phyloP scores from a whole-genome alignment of 2,888 invertebrate species.

The Drosophila picticornis region DNA sequence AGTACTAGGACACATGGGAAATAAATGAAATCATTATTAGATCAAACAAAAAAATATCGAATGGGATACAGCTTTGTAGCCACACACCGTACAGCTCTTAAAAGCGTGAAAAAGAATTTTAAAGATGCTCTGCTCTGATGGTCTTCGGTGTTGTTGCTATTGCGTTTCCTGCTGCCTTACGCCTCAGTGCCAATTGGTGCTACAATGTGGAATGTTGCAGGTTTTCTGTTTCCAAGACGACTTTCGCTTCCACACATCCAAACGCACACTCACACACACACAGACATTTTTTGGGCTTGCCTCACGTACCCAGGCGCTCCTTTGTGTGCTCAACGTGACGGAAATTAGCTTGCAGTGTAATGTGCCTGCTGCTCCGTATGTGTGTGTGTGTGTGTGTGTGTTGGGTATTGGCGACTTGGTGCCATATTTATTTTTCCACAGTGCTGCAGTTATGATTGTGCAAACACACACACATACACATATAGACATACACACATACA shows the following conservation, averaged over 20 bases:
- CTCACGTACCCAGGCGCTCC: slow-evolving; percentile 70
- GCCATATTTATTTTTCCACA: slow-evolving; percentile 77
- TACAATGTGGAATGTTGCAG: slow-evolving; percentile 46
- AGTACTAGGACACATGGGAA: background rate
- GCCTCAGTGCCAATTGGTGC: slow-evolving; percentile 51
- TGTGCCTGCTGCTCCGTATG: slow-evolving; percentile 25
- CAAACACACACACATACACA: slow-evolving; percentile 44
- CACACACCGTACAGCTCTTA: background rate
- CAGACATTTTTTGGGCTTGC: slow-evolving; percentile 37
- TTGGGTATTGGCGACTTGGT: slow-evolving; percentile 48
- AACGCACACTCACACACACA: slow-evolving; percentile 8
- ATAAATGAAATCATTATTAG: slow-evolving; percentile 10
- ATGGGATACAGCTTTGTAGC: background rate
- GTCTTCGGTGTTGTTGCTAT: slow-evolving; percentile 4
- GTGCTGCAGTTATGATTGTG: slow-evolving; percentile 76
- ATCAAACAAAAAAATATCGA: slow-evolving; percentile 14
- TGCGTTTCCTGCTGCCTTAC: slow-evolving; percentile 34
- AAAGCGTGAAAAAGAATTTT: slow-evolving; percentile 36
- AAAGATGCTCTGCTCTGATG: slow-evolving; percentile 15
- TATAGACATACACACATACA: slow-evolving; percentile 21
- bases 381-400: slow-evolving; percentile 35
- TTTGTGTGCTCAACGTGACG: slow-evolving; percentile 81
- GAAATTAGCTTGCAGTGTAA: slow-evolving; percentile 74
- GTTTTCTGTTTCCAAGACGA: slow-evolving; percentile 47
- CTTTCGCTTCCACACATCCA: slow-evolving; percentile 24